Evolutionary conservation across 1,140 invertebrate genomes (phyloP).

Genomic region (Drosophila kohkoa): DNA sequence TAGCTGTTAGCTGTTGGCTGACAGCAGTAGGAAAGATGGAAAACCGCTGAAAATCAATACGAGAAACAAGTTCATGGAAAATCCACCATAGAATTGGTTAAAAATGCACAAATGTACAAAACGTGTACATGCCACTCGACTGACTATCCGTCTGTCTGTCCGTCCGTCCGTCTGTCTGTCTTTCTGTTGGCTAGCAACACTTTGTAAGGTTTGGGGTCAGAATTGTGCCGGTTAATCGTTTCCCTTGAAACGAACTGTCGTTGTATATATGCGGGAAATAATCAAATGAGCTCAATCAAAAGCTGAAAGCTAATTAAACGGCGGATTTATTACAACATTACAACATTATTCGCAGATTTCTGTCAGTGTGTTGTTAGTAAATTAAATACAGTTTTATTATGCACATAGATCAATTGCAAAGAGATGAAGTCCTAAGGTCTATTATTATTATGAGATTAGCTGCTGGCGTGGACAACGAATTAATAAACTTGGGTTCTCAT

Average conservation of each 20-base stretch:
- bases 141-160: neutral
- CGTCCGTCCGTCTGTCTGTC: neutral
- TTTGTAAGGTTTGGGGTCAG: neutral
- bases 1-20: too few relatives aligned
- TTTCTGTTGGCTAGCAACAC: neutral
- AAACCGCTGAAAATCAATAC: slow-evolving; percentile 69
- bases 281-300: slow-evolving; percentile 1
- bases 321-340: neutral
- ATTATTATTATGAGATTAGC: neutral
- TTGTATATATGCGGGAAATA: neutral
- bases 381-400: neutral
- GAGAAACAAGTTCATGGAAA: slow-evolving; percentile 77
- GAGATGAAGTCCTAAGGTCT: neutral
- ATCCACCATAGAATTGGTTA: slow-evolving; percentile 19
- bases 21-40: slow-evolving; percentile 14
- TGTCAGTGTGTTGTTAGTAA: neutral
- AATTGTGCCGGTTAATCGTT: neutral
- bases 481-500: neutral
- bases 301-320: neutral
- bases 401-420: neutral
- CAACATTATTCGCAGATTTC: neutral
- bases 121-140: slow-evolving; percentile 21
- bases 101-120: slow-evolving; percentile 50
- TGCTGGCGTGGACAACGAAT: slow-evolving; percentile 1
- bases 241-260: neutral